These are phyloP conservation scores for Ceraclea dissimilis DNA, from an alignment of 2,888 invertebrate genomes.

Conservation along the genomic window DNA sequence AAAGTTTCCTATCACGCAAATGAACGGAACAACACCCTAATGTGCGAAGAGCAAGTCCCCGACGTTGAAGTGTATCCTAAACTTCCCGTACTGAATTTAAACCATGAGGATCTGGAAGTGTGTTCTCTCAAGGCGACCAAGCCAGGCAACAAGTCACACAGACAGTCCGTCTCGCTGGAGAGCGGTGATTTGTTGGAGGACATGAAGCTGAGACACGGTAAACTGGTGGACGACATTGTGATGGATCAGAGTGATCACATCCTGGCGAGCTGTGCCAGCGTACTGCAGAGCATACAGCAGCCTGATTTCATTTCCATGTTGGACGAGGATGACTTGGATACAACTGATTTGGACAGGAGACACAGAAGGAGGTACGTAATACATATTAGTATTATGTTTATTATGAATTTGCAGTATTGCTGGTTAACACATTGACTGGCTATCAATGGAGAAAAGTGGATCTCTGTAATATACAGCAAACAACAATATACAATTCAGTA, in stretches of 20 bases:
- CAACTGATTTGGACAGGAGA: conserved; percentile 8
- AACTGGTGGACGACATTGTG: conserved; percentile 1
- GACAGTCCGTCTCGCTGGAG: conserved; percentile 1
- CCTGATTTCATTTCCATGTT: conserved; percentile 43
- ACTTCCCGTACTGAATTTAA: conserved; percentile 17
- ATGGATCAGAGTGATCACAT: conserved; percentile 15
- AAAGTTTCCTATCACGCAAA: neutral
- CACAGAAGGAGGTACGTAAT: conserved; percentile 9
- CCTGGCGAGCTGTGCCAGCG: conserved; percentile 14
- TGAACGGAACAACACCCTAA: conserved; percentile 6
- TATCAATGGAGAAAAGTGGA: no score
- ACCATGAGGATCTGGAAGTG: conserved; percentile 11
- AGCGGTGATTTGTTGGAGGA: conserved; percentile 1
- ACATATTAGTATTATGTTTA: no score
- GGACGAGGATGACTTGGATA: conserved; percentile 34
- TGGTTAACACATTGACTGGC: no score
- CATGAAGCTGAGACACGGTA: neutral
- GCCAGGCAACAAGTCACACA: neutral
- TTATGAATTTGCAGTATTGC: no score
- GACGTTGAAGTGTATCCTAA: conserved; percentile 5
- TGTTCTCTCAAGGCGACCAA: conserved; percentile 1
- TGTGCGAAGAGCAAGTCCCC: conserved; percentile 1
- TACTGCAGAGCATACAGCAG: conserved; percentile 29
- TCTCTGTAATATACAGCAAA: neutral
- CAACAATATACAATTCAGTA: neutral